Conservation (phyloP, 2,113 vertebrate species). For the Corythornis vintsioides region DNA sequence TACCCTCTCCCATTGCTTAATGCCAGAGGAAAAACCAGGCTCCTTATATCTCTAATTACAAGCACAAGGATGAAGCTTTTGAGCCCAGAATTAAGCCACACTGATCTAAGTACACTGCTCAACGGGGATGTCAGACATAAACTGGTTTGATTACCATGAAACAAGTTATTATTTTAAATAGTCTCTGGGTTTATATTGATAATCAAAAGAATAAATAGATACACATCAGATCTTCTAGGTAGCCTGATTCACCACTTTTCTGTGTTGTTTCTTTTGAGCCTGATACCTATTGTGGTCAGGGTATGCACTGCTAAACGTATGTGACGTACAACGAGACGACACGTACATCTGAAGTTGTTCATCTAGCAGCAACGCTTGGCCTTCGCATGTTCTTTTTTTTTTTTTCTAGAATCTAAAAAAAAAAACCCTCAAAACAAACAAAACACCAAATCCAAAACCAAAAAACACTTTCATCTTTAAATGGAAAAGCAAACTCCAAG, state of each 20-base stretch:
- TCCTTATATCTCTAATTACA: not conserved
- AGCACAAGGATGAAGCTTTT: not conserved
- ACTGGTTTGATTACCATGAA: not conserved
- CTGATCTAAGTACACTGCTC: not conserved
- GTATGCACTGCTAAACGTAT: not conserved
- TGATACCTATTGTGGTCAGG: not conserved
- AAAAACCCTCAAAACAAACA: not conserved
- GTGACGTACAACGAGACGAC: not conserved
- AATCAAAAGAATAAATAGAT: not conserved
- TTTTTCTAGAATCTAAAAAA: not conserved
- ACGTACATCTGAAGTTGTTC: not conserved
- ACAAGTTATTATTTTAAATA: not conserved
- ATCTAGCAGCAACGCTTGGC: constrained; percentile 41
- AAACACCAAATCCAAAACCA: not conserved
- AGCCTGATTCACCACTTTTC: not conserved
- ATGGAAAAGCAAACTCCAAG: not conserved
- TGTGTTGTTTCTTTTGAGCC: not conserved
- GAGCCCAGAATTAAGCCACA: not conserved
- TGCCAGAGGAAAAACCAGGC: fast-evolving
- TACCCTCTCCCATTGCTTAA: not conserved
- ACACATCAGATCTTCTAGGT: not conserved
- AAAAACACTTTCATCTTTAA: not conserved
- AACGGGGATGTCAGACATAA: not conserved
- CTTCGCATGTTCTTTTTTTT: not conserved
- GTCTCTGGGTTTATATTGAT: not conserved